Evolutionary conservation across 2,113 vertebrate species (phyloP).

Genomic region (Rattus norvegicus): GRCr8 NC_086032.1:27083001-27083500

Average conservation of each 20-base stretch:
- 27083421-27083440: neutral
- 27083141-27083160: constrained; percentile 55
- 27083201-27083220: neutral
- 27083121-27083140: constrained; percentile 59
- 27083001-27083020: constrained; percentile 33
- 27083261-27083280: neutral
- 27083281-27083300: neutral
- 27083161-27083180: constrained; percentile 50
- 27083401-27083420: neutral
- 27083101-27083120: constrained; percentile 63
- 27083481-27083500: neutral
- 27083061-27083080: constrained; percentile 58
- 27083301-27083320: neutral
- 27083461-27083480: neutral
- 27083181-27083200: neutral
- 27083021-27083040: constrained; percentile 22
- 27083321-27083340: neutral
- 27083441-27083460: neutral
- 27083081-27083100: constrained; percentile 58
- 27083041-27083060: constrained; percentile 64
- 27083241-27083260: neutral
- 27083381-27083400: neutral
- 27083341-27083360: neutral
- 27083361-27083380: constrained; percentile 12
- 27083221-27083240: constrained; percentile 9